Percentiles rank a stretch among this genome's conserved stretches.
Evolutionary conservation across 92 coral and sea anemone genomes (phyloP).

Genomic region (Zoanthus solanderi): DNA sequence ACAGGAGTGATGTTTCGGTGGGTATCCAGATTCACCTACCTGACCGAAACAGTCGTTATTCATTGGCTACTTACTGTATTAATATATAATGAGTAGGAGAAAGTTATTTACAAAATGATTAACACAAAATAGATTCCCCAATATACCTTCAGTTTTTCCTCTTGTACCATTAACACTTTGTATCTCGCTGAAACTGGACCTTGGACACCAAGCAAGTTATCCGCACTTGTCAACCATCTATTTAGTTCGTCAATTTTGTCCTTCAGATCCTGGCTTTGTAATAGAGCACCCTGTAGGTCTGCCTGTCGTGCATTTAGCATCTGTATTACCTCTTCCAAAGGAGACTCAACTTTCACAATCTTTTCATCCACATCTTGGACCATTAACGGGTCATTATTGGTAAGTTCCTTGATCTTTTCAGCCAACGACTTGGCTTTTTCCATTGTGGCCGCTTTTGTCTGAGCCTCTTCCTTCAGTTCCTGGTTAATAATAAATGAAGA

Average conservation of each 20-base stretch:
- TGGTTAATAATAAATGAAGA: constrained; percentile 7
- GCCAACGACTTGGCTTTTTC: constrained; percentile 86
- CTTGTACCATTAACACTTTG: constrained; percentile 83
- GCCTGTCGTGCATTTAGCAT: constrained; percentile 79
- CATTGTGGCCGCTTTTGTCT: constrained; percentile 72
- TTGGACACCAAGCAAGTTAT: constrained; percentile 78
- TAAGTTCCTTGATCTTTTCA: constrained; percentile 77
- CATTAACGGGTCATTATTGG: constrained; percentile 75
- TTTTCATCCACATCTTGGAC: constrained; percentile 78
- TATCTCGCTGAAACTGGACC: constrained; percentile 94
- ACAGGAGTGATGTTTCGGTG: no score
- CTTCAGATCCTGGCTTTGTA: constrained; percentile 86
- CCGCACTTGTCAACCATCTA: constrained; percentile 86
- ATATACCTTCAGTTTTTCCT: constrained; percentile 84
- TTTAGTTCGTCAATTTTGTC: constrained; percentile 85
- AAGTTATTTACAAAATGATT: neutral
- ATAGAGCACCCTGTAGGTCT: constrained; percentile 81
- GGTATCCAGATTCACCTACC: no score
- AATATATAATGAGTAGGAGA: no score
- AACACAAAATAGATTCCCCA: neutral
- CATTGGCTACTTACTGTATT: no score
- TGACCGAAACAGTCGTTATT: no score
- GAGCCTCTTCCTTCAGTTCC: constrained; percentile 85
- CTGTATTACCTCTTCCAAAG: constrained; percentile 71
- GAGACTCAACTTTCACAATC: constrained; percentile 75